Conservation (phyloP, 2,113 vertebrate genomes). For the Murina feae region DNA sequence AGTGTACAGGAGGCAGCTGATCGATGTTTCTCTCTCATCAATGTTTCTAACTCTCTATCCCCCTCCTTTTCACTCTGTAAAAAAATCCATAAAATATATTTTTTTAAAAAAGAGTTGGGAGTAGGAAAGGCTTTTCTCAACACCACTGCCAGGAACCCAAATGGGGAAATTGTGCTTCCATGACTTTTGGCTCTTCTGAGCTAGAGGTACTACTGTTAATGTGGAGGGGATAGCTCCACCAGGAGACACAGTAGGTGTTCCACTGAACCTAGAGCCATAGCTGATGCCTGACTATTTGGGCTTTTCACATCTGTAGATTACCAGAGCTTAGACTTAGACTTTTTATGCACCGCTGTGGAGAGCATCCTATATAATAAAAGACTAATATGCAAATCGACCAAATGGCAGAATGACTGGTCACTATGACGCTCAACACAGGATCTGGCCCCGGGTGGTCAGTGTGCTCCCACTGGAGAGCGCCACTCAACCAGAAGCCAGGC, state of each 20-base stretch:
- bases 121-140: background rate
- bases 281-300: background rate
- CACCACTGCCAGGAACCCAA: background rate
- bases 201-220: background rate
- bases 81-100: no score
- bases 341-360: background rate
- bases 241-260: background rate
- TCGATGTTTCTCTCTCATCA: no score
- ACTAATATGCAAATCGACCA: no score
- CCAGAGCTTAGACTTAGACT: background rate
- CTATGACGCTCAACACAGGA: no score
- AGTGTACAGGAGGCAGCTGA: no score
- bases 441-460: no score
- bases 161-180: background rate
- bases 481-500: no score
- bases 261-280: background rate
- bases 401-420: no score
- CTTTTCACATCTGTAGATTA: background rate
- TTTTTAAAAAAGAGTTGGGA: no score
- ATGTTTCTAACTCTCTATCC: no score
- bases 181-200: background rate
- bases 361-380: background rate
- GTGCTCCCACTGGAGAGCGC: no score
- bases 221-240: background rate
- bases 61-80: no score